These are phyloP conservation scores for Cylloceria caligata DNA, from an alignment of 2,888 invertebrate genomes.

Conservation along the genomic window DNA sequence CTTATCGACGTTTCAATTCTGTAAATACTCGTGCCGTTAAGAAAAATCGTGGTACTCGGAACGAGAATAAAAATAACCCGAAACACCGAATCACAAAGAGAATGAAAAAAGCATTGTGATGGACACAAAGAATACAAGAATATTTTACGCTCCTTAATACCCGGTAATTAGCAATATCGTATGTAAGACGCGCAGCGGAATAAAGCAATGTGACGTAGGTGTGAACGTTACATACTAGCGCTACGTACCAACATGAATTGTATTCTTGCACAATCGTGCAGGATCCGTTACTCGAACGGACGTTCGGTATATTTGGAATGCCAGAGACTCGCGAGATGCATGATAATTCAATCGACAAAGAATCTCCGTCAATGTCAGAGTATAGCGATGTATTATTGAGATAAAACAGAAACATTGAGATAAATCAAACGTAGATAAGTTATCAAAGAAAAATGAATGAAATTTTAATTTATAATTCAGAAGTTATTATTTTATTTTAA, in stretches of 20 bases:
- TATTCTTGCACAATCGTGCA: conserved; percentile 70
- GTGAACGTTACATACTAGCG: conserved; percentile 66
- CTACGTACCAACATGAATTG: conserved; percentile 65
- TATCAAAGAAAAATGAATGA: neutral
- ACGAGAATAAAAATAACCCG: neutral
- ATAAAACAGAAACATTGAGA: neutral
- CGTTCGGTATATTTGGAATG: neutral
- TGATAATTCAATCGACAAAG: conserved; percentile 6
- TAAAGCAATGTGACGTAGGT: conserved; percentile 70
- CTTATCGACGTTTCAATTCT: conserved; percentile 12
- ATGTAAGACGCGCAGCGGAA: conserved; percentile 61
- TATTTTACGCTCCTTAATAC: conserved; percentile 2
- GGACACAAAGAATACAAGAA: no score
- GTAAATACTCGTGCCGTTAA: neutral
- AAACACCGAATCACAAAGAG: neutral
- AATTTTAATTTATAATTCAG: no score
- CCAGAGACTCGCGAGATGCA: neutral
- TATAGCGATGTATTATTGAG: neutral
- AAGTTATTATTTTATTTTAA: no score
- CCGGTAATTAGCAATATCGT: conserved; percentile 61
- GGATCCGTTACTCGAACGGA: conserved; percentile 74
- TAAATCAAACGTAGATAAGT: neutral
- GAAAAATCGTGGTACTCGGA: conserved; percentile 4
- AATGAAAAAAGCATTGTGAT: conserved; percentile 1
- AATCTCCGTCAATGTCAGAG: neutral